Evolutionary conservation across 2,888 invertebrate species (phyloP).

Genomic region (Neocrepidodera transversa): DNA sequence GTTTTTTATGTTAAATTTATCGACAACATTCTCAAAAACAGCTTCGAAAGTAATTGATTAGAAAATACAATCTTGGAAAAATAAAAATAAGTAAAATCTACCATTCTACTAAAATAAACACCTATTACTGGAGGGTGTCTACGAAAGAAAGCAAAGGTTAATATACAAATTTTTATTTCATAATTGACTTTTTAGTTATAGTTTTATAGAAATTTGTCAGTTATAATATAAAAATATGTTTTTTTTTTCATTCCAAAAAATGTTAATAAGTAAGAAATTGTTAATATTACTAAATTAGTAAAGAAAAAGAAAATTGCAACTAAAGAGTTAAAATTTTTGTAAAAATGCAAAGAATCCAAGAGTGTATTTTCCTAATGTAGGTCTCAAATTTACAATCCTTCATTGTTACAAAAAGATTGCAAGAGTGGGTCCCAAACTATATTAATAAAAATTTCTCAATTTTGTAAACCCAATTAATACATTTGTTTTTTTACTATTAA

Average conservation of each 20-base stretch:
- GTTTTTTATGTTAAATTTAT: constrained; percentile 45
- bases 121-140: neutral
- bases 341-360: neutral
- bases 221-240: no score
- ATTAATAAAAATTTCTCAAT: constrained; percentile 20
- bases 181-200: no score
- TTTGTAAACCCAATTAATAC: constrained; percentile 17
- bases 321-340: no score
- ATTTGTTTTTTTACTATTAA: constrained; percentile 15
- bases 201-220: no score
- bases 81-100: neutral
- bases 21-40: constrained; percentile 34
- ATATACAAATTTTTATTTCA: no score
- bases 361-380: neutral
- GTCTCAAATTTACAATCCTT: neutral
- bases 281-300: no score
- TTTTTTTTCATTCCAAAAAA: no score
- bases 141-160: neutral
- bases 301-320: no score
- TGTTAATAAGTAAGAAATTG: neutral
- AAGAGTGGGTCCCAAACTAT: neutral
- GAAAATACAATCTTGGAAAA: constrained; percentile 24
- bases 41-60: constrained; percentile 21
- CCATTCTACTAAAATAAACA: neutral
- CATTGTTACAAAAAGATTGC: neutral